phyloP scores from a whole-genome alignment of 2,113 vertebrate genomes.

The Dromaius novaehollandiae region DNA sequence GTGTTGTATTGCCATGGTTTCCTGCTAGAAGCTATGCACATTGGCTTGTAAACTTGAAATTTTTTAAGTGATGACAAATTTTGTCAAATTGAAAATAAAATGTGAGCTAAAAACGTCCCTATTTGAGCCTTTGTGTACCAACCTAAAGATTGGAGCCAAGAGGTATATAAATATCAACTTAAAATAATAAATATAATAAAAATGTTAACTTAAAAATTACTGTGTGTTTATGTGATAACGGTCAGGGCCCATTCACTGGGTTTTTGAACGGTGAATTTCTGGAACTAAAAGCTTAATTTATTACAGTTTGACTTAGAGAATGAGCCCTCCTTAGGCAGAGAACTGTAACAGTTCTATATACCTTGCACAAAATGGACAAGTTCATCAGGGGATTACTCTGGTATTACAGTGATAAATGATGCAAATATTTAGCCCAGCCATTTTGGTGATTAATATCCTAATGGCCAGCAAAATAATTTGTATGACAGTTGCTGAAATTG shows the following conservation, averaged over 20 bases:
- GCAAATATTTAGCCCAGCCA: not conserved
- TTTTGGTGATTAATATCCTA: not conserved
- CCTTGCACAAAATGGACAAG: not conserved
- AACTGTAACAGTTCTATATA: not conserved
- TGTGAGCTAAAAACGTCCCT: not conserved
- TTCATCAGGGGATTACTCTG: not conserved
- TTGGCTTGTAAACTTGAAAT: not conserved
- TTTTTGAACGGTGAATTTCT: not conserved
- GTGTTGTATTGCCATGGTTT: not conserved
- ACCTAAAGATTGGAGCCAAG: not conserved
- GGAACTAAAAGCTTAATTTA: not conserved
- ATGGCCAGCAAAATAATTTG: not conserved
- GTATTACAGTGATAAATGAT: not conserved
- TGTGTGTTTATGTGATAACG: not conserved
- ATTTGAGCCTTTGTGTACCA: not conserved
- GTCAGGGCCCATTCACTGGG: not conserved
- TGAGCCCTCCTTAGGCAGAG: not conserved
- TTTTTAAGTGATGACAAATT: not conserved
- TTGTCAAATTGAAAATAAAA: not conserved
- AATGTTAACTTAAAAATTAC: not conserved
- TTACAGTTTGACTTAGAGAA: not conserved
- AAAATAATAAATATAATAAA: too few relatives aligned
- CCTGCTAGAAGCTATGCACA: not conserved
- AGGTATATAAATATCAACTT: not conserved
- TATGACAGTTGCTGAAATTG: not conserved